Conservation (phyloP, 2,888 invertebrate species). For the Gnatocerus cornutus region DNA sequence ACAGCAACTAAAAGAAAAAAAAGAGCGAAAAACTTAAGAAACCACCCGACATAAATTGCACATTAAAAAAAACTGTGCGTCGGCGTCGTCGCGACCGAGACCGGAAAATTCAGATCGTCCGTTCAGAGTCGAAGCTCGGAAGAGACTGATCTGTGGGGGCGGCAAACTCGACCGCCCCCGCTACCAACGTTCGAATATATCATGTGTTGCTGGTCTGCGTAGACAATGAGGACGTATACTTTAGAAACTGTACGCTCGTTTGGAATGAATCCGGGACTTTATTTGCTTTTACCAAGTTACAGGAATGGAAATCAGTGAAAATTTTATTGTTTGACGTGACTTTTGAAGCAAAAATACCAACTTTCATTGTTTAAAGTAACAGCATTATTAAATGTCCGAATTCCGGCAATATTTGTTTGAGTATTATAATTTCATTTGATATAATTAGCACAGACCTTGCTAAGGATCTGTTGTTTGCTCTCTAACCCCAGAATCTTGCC, state of each 20-base stretch:
- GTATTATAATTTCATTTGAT: background rate
- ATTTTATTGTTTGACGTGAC: background rate
- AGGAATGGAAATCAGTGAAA: background rate
- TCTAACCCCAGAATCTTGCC: background rate
- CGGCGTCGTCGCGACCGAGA: conserved; percentile 29
- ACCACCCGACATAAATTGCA: background rate
- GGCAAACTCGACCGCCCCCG: conserved; percentile 48
- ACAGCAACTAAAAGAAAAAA: conserved; percentile 1
- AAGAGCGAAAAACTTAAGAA: background rate
- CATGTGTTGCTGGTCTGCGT: conserved; percentile 46
- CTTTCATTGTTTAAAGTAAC: too few species aligned
- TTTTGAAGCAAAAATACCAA: background rate
- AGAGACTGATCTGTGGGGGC: conserved; percentile 55
- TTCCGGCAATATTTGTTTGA: too few species aligned
- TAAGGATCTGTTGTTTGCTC: background rate
- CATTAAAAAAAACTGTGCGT: conserved; percentile 4
- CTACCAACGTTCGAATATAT: conserved; percentile 42
- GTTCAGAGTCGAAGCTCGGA: conserved; percentile 49
- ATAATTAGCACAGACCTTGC: background rate
- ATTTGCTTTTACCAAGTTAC: conserved; percentile 5
- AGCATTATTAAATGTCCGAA: too few species aligned
- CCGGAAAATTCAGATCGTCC: conserved; percentile 48
- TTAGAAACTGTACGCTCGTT: conserved; percentile 17
- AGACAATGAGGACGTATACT: conserved; percentile 40
- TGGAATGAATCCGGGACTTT: conserved; percentile 1